Evolutionary conservation across 2,113 vertebrate species (phyloP).

Genomic region (Paradisaea rubra): DNA sequence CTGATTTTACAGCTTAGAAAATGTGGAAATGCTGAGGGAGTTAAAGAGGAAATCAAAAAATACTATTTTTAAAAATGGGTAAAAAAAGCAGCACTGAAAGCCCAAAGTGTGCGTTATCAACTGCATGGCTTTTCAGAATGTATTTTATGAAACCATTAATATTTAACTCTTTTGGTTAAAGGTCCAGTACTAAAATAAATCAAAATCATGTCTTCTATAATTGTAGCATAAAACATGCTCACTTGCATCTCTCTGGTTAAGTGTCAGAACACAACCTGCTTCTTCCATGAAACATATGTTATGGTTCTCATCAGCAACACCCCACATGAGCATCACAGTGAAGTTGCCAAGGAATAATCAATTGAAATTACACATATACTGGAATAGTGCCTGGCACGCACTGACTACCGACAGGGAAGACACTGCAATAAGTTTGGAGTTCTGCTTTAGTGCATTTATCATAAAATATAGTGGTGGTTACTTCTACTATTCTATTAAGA

Average conservation of each 20-base stretch:
- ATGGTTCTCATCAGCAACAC: background rate
- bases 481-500: background rate
- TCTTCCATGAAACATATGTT: constrained; percentile 18
- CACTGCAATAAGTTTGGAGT: background rate
- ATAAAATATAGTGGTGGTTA: background rate
- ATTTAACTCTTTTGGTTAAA: background rate
- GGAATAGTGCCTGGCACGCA: background rate
- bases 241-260: background rate
- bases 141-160: background rate
- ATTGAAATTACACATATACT: background rate
- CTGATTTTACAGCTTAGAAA: background rate
- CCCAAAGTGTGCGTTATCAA: background rate
- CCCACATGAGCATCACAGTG: background rate
- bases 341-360: constrained; percentile 19
- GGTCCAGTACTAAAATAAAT: background rate
- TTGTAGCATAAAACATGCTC: background rate
- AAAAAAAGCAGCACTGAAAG: background rate
- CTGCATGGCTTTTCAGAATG: background rate
- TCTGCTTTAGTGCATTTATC: background rate
- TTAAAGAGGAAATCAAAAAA: background rate
- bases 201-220: background rate
- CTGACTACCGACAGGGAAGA: background rate
- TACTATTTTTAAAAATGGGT: background rate
- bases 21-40: background rate
- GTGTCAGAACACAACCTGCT: background rate